These are phyloP conservation scores for Phaethon lepturus DNA, from an alignment of 2,113 vertebrate genomes.

Conservation along the genomic window DNA sequence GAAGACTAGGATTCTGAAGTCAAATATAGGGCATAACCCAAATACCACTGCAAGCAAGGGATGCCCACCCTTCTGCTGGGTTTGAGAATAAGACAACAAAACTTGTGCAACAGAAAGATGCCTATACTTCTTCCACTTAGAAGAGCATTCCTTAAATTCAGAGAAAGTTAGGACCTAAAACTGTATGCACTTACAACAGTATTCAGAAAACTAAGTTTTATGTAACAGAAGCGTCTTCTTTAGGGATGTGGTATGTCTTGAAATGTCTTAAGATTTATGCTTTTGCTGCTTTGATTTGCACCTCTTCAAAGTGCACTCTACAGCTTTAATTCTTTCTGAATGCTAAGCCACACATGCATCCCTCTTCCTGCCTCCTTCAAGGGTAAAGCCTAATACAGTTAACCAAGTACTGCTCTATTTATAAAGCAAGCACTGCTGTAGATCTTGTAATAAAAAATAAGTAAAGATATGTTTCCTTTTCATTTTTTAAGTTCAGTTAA, in stretches of 20 bases:
- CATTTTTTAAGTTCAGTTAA: background rate
- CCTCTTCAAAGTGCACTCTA: background rate
- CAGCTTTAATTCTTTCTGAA: background rate
- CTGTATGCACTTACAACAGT: background rate
- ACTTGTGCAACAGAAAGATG: background rate
- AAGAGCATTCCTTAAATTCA: background rate
- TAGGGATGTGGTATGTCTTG: background rate
- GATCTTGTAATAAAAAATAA: background rate
- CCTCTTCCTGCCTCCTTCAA: background rate
- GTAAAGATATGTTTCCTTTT: background rate
- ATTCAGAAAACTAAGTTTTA: background rate
- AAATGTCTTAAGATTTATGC: background rate
- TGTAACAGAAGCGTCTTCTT: background rate
- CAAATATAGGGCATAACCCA: background rate
- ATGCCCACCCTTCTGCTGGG: fast-evolving
- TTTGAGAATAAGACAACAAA: background rate
- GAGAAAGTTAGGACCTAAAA: background rate
- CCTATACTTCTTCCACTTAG: background rate
- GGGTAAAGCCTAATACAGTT: background rate
- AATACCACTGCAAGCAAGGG: background rate
- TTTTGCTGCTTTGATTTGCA: background rate
- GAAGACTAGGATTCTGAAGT: background rate
- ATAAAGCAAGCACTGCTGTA: background rate
- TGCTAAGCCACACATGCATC: background rate
- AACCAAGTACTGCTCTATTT: background rate